Evolutionary conservation across 1,140 invertebrate genomes (phyloP).

Genomic region (Hycleus phaleratus): DNA sequence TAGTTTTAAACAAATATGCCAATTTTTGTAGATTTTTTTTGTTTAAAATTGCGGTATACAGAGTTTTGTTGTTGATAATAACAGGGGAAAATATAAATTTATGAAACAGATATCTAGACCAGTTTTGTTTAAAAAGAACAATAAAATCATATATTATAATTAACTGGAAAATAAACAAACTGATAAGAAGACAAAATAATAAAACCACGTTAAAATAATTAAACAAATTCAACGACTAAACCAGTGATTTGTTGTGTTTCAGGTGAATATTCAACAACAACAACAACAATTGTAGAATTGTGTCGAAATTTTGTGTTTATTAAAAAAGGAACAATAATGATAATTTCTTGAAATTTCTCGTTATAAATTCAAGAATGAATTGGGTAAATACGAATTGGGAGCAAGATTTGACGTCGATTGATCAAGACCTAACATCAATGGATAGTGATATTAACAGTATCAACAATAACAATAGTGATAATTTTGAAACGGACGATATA

Average conservation of each 20-base stretch:
- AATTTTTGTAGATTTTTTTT: too few species aligned
- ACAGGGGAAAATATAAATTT: too few species aligned
- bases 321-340: neutral
- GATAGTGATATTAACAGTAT: neutral
- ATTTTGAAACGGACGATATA: neutral
- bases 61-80: too few species aligned
- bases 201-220: neutral
- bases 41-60: too few species aligned
- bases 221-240: neutral
- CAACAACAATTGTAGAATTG: too few species aligned
- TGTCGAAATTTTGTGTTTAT: neutral
- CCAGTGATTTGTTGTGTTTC: slow-evolving; percentile 3
- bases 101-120: neutral
- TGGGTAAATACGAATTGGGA: neutral
- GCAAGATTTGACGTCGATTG: neutral
- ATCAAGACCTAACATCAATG: neutral
- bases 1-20: too few species aligned
- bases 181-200: slow-evolving; percentile 1
- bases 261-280: slow-evolving; percentile 1
- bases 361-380: neutral
- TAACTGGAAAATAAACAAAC: slow-evolving; percentile 2
- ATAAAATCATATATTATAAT: slow-evolving; percentile 11
- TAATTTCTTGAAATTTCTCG: too few species aligned
- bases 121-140: slow-evolving; percentile 7
- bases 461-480: neutral